Conservation (phyloP, 1,140 invertebrate species). For the Zaprionus nigranus region DNA sequence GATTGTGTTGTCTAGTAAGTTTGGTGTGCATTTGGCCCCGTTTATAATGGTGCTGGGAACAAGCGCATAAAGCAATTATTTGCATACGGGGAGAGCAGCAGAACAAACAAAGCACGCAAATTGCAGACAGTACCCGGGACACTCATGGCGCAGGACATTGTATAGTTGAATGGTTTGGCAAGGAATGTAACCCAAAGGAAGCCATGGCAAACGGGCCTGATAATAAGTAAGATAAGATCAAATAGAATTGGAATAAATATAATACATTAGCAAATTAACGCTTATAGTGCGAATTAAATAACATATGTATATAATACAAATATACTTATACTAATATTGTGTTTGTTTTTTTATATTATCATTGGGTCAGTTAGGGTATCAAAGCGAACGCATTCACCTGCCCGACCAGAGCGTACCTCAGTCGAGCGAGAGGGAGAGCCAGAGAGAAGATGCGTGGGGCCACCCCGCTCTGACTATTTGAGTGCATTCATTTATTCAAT, state of each 20-base stretch:
- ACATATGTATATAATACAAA: too few relatives aligned
- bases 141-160: slow-evolving; percentile 1
- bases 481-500: slow-evolving; percentile 81
- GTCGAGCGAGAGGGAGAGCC: background rate
- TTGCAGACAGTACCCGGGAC: slow-evolving; percentile 43
- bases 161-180: background rate
- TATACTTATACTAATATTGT: too few relatives aligned
- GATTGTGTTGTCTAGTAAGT: slow-evolving; percentile 46
- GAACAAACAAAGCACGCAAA: slow-evolving; percentile 69
- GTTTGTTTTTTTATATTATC: too few relatives aligned
- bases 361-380: background rate
- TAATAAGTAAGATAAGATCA: too few relatives aligned
- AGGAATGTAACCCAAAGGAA: slow-evolving; percentile 10
- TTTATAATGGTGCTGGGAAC: slow-evolving; percentile 59
- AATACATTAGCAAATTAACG: too few relatives aligned
- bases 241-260: too few relatives aligned
- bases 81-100: slow-evolving; percentile 59
- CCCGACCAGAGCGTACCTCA: slow-evolving; percentile 31
- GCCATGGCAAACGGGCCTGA: background rate
- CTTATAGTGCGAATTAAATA: too few relatives aligned
- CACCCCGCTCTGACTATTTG: slow-evolving; percentile 11
- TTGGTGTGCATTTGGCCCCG: slow-evolving; percentile 23
- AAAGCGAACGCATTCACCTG: slow-evolving; percentile 62
- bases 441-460: background rate
- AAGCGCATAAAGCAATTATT: slow-evolving; percentile 79